Percentiles rank a stretch among this genome's conserved stretches.
Conservation (phyloP, 2,113 vertebrate species). For the Colossoma macropomum region DNA sequence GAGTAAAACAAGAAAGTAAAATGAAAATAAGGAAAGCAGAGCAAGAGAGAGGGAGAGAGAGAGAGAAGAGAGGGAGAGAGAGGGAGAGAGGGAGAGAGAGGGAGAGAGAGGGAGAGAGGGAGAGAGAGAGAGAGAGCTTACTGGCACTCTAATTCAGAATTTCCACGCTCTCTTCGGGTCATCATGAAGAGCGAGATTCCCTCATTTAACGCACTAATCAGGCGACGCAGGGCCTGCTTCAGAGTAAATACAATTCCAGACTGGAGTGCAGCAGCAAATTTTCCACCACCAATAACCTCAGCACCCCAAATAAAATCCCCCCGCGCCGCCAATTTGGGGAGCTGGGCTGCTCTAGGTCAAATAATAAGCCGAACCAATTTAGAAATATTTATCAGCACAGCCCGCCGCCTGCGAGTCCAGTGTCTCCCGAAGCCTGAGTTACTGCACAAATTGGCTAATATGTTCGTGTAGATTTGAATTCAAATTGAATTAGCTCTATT, state of each 20-base stretch:
- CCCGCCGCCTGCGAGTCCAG: slow-evolving; percentile 67
- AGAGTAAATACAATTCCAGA: slow-evolving; percentile 57
- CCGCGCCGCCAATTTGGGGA: slow-evolving; percentile 72
- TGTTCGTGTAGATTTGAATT: slow-evolving; percentile 72
- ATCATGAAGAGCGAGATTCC: slow-evolving; percentile 53
- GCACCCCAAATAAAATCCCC: slow-evolving; percentile 72
- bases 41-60: too few relatives aligned
- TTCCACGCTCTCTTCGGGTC: slow-evolving; percentile 56
- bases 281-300: slow-evolving; percentile 69
- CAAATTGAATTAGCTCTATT: slow-evolving; percentile 65
- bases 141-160: slow-evolving; percentile 48
- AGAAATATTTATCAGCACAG: slow-evolving; percentile 76
- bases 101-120: neutral
- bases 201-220: slow-evolving; percentile 71
- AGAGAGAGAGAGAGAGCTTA: neutral
- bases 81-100: too few relatives aligned
- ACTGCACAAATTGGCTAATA: slow-evolving; percentile 72
- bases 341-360: slow-evolving; percentile 71
- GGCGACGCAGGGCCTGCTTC: slow-evolving; percentile 59
- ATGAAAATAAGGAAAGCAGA: too few relatives aligned
- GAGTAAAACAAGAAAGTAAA: too few relatives aligned
- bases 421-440: slow-evolving; percentile 65
- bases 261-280: slow-evolving; percentile 71
- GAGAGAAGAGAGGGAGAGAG: too few relatives aligned
- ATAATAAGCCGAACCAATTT: slow-evolving; percentile 78